These are phyloP conservation scores for Anolis sagrei DNA, from an alignment of 2,113 vertebrate species.

Conservation along the genomic window DNA sequence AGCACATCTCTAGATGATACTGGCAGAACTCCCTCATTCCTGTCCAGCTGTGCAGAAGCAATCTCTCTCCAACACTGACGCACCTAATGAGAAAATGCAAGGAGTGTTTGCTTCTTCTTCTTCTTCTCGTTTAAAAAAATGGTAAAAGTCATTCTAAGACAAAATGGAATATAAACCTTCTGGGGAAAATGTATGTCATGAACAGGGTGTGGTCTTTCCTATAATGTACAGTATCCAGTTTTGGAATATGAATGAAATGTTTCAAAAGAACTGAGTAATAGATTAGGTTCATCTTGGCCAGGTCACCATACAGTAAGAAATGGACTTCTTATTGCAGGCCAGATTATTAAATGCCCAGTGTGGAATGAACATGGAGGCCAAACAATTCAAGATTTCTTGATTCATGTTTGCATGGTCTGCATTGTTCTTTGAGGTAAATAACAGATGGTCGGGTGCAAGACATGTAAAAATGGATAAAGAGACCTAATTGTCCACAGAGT, in stretches of 20 bases:
- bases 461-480: background rate
- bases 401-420: background rate
- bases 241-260: background rate
- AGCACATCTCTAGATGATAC: constrained; percentile 26
- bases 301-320: background rate
- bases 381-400: background rate
- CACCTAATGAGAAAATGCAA: constrained; percentile 18
- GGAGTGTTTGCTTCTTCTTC: too few relatives aligned
- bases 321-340: background rate
- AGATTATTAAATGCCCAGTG: background rate
- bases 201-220: background rate
- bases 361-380: background rate
- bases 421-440: too few relatives aligned
- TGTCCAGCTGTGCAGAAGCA: constrained; percentile 24
- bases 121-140: background rate
- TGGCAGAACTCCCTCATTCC: background rate
- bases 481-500: background rate
- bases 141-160: background rate
- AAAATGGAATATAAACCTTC: background rate
- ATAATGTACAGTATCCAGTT: background rate
- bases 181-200: background rate
- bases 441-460: background rate
- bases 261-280: background rate
- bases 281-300: background rate
- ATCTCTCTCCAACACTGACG: background rate